Evolutionary conservation across 1,140 invertebrate genomes (phyloP).

Genomic region (Drosophila orosa): DNA sequence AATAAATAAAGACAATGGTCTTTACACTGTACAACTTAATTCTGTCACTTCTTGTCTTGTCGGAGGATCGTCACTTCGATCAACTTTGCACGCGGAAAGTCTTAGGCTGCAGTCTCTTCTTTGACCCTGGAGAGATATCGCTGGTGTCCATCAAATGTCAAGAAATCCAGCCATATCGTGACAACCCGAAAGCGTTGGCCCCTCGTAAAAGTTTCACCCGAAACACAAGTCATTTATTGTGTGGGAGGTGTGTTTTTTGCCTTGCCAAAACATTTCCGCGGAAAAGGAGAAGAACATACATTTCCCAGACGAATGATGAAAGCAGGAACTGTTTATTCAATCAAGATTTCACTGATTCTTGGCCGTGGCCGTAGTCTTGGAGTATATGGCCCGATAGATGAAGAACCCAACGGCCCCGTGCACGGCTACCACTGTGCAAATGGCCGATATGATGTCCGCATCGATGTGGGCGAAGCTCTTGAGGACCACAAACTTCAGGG

Average conservation of each 20-base stretch:
- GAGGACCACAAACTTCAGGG: conserved; percentile 51
- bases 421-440: conserved; percentile 39
- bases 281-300: conserved; percentile 1
- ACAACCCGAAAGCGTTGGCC: conserved; percentile 16
- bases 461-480: conserved; percentile 37
- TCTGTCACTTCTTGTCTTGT: conserved; percentile 11
- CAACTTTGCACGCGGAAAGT: conserved; percentile 35
- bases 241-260: conserved; percentile 22
- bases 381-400: conserved; percentile 40
- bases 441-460: conserved; percentile 44
- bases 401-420: conserved; percentile 44
- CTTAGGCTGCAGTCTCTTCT: conserved; percentile 2
- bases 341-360: conserved; percentile 8
- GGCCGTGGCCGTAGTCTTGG: conserved; percentile 1
- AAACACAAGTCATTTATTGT: conserved; percentile 14
- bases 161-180: conserved; percentile 11
- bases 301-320: conserved; percentile 11
- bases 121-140: conserved; percentile 18
- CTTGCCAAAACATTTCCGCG: conserved; percentile 27
- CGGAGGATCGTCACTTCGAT: conserved; percentile 3
- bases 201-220: conserved; percentile 2
- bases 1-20: conserved; percentile 20
- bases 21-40: conserved; percentile 1
- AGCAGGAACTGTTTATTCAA: conserved; percentile 12
- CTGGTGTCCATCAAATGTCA: conserved; percentile 20